Conservation (phyloP, 2,113 vertebrate genomes). For the Mormyrus iriodes region DNA sequence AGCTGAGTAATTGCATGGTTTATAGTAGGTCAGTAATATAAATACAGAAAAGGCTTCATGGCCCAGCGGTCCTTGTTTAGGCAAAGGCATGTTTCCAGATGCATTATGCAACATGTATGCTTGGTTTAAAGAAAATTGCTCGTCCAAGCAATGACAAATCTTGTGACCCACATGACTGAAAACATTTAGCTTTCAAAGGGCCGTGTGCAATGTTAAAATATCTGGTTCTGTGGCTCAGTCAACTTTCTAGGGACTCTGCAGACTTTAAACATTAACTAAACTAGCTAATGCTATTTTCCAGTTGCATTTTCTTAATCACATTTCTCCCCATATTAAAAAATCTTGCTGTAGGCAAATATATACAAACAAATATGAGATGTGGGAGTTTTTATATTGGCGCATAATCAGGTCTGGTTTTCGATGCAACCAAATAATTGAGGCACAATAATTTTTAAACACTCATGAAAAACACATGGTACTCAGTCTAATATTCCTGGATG, state of each 20-base stretch:
- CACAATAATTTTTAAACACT: neutral
- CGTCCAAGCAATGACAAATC: neutral
- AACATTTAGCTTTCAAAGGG: neutral
- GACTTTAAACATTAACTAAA: neutral
- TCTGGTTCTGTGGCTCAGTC: neutral
- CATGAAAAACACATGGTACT: neutral
- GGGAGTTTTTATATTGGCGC: neutral
- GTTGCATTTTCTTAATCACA: neutral
- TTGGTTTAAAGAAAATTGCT: neutral
- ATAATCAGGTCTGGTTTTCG: slow-evolving; percentile 8
- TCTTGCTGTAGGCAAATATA: slow-evolving; percentile 5
- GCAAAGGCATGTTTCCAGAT: neutral
- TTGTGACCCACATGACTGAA: neutral
- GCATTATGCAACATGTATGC: neutral
- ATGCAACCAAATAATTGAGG: slow-evolving; percentile 1
- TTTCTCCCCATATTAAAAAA: neutral
- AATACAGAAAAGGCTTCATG: neutral
- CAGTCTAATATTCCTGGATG: neutral
- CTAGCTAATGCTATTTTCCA: neutral
- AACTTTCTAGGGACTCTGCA: neutral
- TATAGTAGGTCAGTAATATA: neutral
- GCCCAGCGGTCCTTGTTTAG: neutral
- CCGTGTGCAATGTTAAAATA: neutral
- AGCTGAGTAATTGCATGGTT: neutral
- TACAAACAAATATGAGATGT: slow-evolving; percentile 1